Conservation (phyloP, 2,797 vertebrate species). For the Gambelia wislizenii region DNA sequence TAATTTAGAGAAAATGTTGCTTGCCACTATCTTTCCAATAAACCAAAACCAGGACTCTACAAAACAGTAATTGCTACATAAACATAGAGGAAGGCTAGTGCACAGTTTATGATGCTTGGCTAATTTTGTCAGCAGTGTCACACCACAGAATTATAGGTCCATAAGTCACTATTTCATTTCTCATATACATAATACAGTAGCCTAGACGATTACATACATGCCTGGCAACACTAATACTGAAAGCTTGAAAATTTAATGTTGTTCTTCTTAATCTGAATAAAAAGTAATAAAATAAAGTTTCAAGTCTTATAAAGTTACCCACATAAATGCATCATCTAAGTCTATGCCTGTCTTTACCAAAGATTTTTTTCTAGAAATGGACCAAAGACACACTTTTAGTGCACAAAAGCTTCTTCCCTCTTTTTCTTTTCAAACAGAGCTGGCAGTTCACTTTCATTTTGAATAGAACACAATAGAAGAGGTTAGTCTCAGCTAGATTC, state of each 20-base stretch:
- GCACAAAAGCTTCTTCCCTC: background rate
- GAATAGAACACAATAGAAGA: background rate
- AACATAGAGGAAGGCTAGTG: conserved; percentile 21
- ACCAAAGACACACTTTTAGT: background rate
- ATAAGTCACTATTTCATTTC: conserved; percentile 20
- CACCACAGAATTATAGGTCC: background rate
- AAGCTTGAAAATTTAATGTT: conserved; percentile 46
- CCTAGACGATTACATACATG: background rate
- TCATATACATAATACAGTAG: conserved; percentile 1
- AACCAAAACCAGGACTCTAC: background rate
- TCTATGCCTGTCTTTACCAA: background rate
- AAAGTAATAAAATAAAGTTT: conserved; percentile 31
- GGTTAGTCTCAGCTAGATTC: background rate
- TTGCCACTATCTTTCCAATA: background rate
- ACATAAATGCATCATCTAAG: background rate
- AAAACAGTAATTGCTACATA: conserved; percentile 15
- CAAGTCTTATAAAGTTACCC: background rate
- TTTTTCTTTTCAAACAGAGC: background rate
- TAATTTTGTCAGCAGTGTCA: conserved; percentile 8
- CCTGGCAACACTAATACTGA: conserved; percentile 38
- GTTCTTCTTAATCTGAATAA: conserved; percentile 41
- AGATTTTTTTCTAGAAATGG: background rate
- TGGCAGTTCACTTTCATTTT: background rate
- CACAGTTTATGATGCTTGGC: conserved; percentile 32
- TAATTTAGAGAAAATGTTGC: background rate